A percentile compares a stretch with the other conserved stretches of the same genome.
Conservation (phyloP, 2,888 invertebrate species). For the Resseliella maxima region DNA sequence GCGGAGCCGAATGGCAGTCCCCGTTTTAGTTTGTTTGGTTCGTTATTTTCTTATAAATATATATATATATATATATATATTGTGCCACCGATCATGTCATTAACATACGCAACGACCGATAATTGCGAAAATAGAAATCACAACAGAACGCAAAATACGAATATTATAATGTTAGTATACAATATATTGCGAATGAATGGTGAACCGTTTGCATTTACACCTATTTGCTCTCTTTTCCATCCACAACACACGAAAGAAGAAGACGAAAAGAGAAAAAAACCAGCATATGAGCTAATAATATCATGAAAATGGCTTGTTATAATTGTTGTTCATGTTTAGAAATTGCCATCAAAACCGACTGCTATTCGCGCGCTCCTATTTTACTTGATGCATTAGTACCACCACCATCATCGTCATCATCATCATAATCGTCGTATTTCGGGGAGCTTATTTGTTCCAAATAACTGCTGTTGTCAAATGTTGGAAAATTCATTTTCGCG, state of each 20-base stretch:
- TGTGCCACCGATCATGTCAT: background rate
- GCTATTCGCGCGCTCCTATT: background rate
- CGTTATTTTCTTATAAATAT: background rate
- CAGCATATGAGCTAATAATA: background rate
- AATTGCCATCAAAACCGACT: background rate
- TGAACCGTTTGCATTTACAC: background rate
- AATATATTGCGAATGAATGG: background rate
- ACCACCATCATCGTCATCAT: background rate
- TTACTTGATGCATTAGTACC: no score
- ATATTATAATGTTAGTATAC: background rate
- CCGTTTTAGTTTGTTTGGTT: no score
- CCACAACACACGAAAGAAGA: no score
- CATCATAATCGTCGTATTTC: no score
- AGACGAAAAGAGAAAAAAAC: background rate
- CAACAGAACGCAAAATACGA: background rate
- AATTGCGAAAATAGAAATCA: constrained; percentile 33
- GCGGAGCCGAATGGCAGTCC: no score
- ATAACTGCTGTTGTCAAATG: no score
- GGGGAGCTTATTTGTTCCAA: no score
- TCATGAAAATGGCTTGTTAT: constrained; percentile 14
- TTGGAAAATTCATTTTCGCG: no score
- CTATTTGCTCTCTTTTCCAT: background rate
- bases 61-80: background rate
- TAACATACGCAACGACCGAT: constrained; percentile 30
- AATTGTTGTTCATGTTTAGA: constrained; percentile 13